phyloP scores from a whole-genome alignment of 2,888 invertebrate genomes.

The Pseudococcus longispinus region DNA sequence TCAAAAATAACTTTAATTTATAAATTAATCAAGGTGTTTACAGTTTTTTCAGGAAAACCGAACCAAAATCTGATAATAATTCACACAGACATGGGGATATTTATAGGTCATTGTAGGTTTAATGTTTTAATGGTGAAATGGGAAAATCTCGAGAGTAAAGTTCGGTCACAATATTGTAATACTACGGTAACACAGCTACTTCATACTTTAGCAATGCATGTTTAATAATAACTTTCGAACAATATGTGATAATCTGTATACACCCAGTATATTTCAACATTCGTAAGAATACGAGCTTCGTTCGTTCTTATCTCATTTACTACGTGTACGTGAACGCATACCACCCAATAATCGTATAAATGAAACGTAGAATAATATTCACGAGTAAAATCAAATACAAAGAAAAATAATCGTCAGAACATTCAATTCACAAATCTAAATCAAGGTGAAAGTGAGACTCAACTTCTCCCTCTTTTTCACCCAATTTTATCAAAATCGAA shows the following conservation, averaged over 20 bases:
- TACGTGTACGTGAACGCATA: not conserved
- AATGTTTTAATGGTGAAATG: not conserved
- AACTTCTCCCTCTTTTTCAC: no score
- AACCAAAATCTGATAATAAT: not conserved
- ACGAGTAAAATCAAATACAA: no score
- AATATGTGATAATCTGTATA: not conserved
- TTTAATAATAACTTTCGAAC: constrained; percentile 12
- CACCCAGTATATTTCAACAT: not conserved
- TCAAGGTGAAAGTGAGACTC: no score
- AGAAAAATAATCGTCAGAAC: not conserved
- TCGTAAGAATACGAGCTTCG: not conserved
- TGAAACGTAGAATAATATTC: not conserved
- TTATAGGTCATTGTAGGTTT: not conserved
- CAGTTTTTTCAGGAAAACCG: not conserved
- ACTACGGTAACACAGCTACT: not conserved
- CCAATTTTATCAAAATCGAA: no score
- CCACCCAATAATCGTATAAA: not conserved
- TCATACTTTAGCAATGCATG: not conserved
- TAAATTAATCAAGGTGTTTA: not conserved
- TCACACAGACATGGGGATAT: not conserved
- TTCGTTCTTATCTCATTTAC: not conserved
- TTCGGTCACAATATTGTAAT: not conserved
- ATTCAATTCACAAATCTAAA: not conserved
- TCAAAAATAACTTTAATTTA: not conserved
- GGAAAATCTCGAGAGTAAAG: not conserved